Base-by-base conservation (phyloP, 2,888 invertebrate genomes). In the Trichogramma dendrolimi region DNA sequence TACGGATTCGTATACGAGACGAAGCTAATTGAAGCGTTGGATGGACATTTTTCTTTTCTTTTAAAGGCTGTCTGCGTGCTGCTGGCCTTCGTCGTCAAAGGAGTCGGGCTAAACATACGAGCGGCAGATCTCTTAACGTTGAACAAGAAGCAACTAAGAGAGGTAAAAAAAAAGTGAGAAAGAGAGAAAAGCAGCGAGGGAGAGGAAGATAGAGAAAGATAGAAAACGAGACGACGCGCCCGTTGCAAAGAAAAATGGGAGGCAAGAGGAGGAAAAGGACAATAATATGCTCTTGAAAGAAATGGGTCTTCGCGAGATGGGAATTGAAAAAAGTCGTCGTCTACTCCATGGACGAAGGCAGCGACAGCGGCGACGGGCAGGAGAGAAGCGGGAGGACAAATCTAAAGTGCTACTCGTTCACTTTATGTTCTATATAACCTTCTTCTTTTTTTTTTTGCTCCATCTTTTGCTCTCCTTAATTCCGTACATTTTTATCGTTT, bases 201-300 rank as follows among this genome's bases (percentile, higher is more conserved):
- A 42, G 40, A 4, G 44, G n/a, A n/a, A 44, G 41, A 44, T 4
- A n/a, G 56, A 27, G 27, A 46, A 55, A 46, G 44, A 41, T 27
- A 27, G 27, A 6, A 41, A 46, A 53, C 43, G 41, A 50, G 53
- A 40, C 38, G 66, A 48, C 4, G 49, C 40, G 41, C 43, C 27
- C 27, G 27, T 27, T 27, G 27, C 27, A 27, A 14, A 56, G 40
- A 27, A 51, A 54, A 58, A 5, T 27, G 55, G 44, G 27, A 27
- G 27, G 42, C 51, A 39, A 47, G 46, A 55, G 27, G 49, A 5
- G 11, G 44, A 11, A 7, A 47, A 39, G 55, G 51, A 53, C 59
- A 64, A 64, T 61, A 64, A 58, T 64, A 64, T 61, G 50, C 61
- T 59, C 47, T 61, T 42, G 50, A 61, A 58, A 58, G 59, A 57